A percentile compares a stretch with the other conserved stretches of the same genome.
phyloP scores from a whole-genome alignment of 2,888 invertebrate genomes.

The Sphecodes monilicornis region DNA sequence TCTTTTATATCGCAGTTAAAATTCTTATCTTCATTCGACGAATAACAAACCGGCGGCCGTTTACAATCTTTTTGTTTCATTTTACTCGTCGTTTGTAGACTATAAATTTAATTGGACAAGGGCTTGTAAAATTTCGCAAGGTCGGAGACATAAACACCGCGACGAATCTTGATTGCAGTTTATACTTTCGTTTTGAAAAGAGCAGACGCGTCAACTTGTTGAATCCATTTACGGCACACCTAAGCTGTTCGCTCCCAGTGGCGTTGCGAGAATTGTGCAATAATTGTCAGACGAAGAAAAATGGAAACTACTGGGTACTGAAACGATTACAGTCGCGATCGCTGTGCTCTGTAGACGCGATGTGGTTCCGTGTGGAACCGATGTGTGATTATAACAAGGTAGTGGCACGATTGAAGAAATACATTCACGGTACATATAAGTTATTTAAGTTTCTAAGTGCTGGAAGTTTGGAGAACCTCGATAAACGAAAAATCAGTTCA shows the following conservation, averaged over 20 bases:
- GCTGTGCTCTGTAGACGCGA: background rate
- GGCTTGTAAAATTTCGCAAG: conserved; percentile 1
- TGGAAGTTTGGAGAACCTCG: no score
- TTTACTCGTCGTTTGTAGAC: background rate
- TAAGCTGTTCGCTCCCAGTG: background rate
- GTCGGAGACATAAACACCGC: conserved; percentile 3
- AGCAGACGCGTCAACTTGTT: background rate
- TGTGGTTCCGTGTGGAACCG: background rate
- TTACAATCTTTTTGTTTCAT: background rate
- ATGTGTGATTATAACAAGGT: background rate
- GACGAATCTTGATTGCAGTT: conserved; percentile 2
- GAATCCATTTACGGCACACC: background rate
- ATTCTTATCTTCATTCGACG: background rate
- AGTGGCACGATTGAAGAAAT: background rate
- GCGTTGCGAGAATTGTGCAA: background rate
- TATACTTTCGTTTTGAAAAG: conserved; percentile 1
- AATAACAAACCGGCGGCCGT: background rate
- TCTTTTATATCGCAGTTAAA: background rate
- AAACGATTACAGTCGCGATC: background rate
- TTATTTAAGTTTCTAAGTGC: no score
- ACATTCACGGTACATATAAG: no score
- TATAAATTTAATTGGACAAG: conserved; percentile 15
- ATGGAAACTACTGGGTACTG: background rate
- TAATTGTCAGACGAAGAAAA: background rate
- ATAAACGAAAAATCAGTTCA: no score